Evolutionary conservation across 2,888 invertebrate species (phyloP).

Genomic region (Clivina fossor): DNA sequence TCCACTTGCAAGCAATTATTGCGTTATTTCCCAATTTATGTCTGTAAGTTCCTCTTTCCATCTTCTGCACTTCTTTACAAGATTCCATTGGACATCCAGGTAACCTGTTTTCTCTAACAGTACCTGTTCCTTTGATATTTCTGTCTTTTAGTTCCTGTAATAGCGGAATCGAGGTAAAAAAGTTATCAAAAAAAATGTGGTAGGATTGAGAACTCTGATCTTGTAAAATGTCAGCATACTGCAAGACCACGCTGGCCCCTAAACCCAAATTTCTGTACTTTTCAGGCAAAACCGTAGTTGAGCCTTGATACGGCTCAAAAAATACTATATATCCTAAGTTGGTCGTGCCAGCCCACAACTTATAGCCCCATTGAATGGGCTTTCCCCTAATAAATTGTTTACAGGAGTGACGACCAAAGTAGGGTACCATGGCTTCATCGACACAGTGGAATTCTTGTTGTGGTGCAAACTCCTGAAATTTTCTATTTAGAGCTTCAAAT

Average conservation of each 20-base stretch:
- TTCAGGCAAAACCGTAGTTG: constrained; percentile 8
- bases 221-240: constrained; percentile 21
- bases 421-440: constrained; percentile 46
- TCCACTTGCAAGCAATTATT: constrained; percentile 34
- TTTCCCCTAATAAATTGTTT: constrained; percentile 41
- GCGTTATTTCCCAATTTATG: constrained; percentile 9
- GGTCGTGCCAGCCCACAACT: constrained; percentile 37
- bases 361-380: constrained; percentile 38
- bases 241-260: constrained; percentile 22
- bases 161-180: constrained; percentile 21
- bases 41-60: constrained; percentile 29
- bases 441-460: constrained; percentile 41
- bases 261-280: constrained; percentile 27
- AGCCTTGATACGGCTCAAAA: constrained; percentile 31
- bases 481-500: constrained; percentile 36
- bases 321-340: constrained; percentile 23
- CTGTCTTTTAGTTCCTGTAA: constrained; percentile 17
- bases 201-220: constrained; percentile 2
- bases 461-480: constrained; percentile 38
- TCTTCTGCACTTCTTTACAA: constrained; percentile 18
- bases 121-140: constrained; percentile 27
- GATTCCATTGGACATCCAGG: constrained; percentile 7
- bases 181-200: constrained; percentile 26
- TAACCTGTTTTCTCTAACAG: constrained; percentile 21
- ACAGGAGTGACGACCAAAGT: constrained; percentile 43